Evolutionary conservation across 2,113 vertebrate species (phyloP).

Genomic region (Barbus barbus): DNA sequence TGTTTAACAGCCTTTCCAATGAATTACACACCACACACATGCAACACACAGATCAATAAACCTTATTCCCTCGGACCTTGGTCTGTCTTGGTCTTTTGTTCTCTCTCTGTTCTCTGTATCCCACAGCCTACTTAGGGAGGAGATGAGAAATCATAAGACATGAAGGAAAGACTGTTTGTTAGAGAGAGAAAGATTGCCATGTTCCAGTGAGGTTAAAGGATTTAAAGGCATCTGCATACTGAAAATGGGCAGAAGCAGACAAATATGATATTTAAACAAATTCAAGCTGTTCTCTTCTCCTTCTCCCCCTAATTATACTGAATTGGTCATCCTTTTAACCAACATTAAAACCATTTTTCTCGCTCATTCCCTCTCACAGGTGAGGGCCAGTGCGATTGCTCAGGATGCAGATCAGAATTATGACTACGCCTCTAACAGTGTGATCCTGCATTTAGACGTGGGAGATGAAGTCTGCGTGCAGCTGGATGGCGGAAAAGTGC

Average conservation of each 20-base stretch:
- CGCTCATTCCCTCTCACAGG: conserved; percentile 65
- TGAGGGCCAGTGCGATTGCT: conserved; percentile 86
- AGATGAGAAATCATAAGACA: not conserved
- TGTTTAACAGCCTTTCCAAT: conserved; percentile 13
- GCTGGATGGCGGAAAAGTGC: conserved; percentile 90
- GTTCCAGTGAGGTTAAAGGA: not conserved
- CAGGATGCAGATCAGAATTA: conserved; percentile 86
- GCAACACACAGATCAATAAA: conserved; percentile 39
- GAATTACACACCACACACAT: conserved; percentile 35
- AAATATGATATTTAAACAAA: not conserved
- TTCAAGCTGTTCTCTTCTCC: too few species aligned
- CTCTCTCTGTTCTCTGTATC: conserved; percentile 5
- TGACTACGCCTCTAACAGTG: conserved; percentile 91
- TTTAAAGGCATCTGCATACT: not conserved
- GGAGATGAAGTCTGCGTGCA: conserved; percentile 92
- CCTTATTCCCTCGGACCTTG: conserved; percentile 32
- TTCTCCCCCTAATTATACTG: not conserved
- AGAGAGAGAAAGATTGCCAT: not conserved
- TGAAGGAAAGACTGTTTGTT: not conserved
- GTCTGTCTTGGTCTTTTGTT: conserved; percentile 23
- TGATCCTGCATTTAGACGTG: conserved; percentile 90
- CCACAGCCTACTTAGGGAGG: too few species aligned
- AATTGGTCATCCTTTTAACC: not conserved
- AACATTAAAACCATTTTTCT: not conserved
- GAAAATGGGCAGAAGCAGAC: not conserved